These are phyloP conservation scores for Thalassaphorura encarpata DNA, from an alignment of 1,140 invertebrate species.

Conservation along the genomic window DNA sequence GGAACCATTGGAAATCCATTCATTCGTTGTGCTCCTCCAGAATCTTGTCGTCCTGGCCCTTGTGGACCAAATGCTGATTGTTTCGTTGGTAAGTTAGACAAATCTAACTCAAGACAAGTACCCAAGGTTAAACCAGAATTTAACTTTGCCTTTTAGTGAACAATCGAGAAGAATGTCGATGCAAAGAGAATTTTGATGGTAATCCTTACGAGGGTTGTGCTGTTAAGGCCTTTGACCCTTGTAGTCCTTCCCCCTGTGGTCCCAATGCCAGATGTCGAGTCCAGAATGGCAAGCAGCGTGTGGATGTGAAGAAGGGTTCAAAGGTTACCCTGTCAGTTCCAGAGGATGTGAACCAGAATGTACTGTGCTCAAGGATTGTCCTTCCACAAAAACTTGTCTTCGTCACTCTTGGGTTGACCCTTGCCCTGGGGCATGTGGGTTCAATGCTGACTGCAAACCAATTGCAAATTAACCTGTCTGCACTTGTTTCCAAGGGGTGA, in stretches of 20 bases:
- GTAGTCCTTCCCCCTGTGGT: conserved; percentile 53
- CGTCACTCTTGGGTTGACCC: conserved; percentile 59
- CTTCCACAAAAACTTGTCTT: conserved; percentile 53
- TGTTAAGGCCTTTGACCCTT: conserved; percentile 37
- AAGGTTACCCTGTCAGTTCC: conserved; percentile 45
- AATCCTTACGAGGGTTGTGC: conserved; percentile 35
- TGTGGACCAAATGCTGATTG: conserved; percentile 32
- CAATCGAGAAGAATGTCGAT: conserved; percentile 33
- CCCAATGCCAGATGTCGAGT: conserved; percentile 49
- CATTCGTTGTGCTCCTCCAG: conserved; percentile 22
- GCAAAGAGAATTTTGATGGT: conserved; percentile 36
- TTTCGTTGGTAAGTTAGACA: no score
- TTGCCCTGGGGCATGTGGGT: conserved; percentile 65
- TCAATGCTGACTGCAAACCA: conserved; percentile 34
- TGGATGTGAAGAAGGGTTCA: conserved; percentile 49
- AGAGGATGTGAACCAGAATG: conserved; percentile 55
- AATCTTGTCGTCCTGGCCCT: conserved; percentile 12
- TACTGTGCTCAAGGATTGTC: conserved; percentile 57
- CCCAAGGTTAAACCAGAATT: no score
- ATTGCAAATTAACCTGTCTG: conserved; percentile 11
- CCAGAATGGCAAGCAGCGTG: conserved; percentile 37
- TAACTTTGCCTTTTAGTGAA: no score
- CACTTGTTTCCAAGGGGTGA: conserved; percentile 27
- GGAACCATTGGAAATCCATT: conserved; percentile 33
- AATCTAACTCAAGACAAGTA: no score